Percentiles rank a stretch among this genome's conserved stretches.
phyloP scores from a whole-genome alignment of 2,888 invertebrate genomes.

The Criorhina ranunculi region DNA sequence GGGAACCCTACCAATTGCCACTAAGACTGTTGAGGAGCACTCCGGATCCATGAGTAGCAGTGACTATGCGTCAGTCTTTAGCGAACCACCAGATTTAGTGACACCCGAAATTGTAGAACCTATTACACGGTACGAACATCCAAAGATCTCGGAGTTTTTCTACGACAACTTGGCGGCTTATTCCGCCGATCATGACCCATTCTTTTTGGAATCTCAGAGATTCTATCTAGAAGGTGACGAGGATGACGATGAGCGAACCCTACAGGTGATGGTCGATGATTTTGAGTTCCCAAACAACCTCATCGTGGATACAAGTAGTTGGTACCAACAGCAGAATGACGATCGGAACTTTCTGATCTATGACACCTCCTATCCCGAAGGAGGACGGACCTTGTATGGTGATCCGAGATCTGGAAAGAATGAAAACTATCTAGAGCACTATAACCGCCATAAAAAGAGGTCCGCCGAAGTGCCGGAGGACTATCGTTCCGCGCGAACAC shows the following conservation, averaged over 20 bases:
- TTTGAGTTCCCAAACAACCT: slow-evolving; percentile 78
- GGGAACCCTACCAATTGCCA: slow-evolving; percentile 79
- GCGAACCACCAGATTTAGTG: slow-evolving; percentile 78
- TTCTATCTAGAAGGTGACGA: slow-evolving; percentile 66
- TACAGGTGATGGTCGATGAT: slow-evolving; percentile 79
- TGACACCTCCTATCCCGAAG: slow-evolving; percentile 30
- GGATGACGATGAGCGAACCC: slow-evolving; percentile 79
- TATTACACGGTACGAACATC: slow-evolving; percentile 81
- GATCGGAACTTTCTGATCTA: slow-evolving; percentile 54
- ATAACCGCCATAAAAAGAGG: slow-evolving; percentile 79
- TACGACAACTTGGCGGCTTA: slow-evolving; percentile 80
- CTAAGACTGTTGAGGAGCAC: slow-evolving; percentile 76
- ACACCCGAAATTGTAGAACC: slow-evolving; percentile 28
- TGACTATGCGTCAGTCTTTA: slow-evolving; percentile 84
- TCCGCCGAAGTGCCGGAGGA: slow-evolving; percentile 53
- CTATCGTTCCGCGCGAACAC: slow-evolving; percentile 59
- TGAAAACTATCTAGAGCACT: slow-evolving; percentile 83
- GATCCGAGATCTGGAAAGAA: slow-evolving; percentile 77
- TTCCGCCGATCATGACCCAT: slow-evolving; percentile 61
- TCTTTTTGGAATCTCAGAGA: slow-evolving; percentile 70
- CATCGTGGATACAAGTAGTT: slow-evolving; percentile 75
- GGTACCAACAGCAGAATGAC: slow-evolving; percentile 63
- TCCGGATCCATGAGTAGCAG: slow-evolving; percentile 84
- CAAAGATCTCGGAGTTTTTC: slow-evolving; percentile 82
- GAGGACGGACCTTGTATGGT: background rate